phyloP scores from a whole-genome alignment of 2,797 vertebrate species.

The Mus spretus region DNA sequence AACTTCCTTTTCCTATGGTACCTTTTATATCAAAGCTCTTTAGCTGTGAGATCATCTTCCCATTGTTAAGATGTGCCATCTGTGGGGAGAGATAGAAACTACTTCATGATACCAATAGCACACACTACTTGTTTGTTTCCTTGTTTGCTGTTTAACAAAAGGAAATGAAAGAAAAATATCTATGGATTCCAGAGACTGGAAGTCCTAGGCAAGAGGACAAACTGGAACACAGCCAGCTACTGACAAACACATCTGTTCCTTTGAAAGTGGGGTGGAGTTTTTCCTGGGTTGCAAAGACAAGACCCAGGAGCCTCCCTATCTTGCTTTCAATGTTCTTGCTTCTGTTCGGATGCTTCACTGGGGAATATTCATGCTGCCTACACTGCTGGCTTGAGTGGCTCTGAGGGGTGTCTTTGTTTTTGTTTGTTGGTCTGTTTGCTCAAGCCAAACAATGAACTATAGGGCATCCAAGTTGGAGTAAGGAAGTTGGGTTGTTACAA shows the following conservation, averaged over 20 bases:
- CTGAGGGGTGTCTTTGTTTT: not conserved
- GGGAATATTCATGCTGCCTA: not conserved
- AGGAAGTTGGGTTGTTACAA: not conserved
- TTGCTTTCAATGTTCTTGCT: not conserved
- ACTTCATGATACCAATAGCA: slow-evolving; percentile 11
- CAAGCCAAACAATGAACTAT: not conserved
- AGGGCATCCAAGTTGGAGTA: not conserved
- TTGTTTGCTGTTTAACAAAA: slow-evolving; percentile 54
- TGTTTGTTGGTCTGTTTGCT: not conserved
- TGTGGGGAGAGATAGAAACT: slow-evolving; percentile 44
- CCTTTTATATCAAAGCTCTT: slow-evolving; percentile 68
- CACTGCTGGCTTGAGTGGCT: not conserved
- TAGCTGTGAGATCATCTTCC: slow-evolving; percentile 65
- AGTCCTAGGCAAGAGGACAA: slow-evolving; percentile 56
- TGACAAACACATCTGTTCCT: not conserved
- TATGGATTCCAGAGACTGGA: slow-evolving; percentile 35
- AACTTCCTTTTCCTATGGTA: slow-evolving; percentile 75
- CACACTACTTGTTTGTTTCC: slow-evolving; percentile 39
- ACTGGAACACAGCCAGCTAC: slow-evolving; percentile 26
- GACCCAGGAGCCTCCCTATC: not conserved
- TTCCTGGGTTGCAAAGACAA: not conserved
- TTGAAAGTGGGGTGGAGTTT: not conserved
- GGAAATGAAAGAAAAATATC: slow-evolving; percentile 69
- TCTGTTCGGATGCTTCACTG: not conserved
- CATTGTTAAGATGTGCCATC: slow-evolving; percentile 58